A percentile compares a stretch with the other conserved stretches of the same genome.
Evolutionary conservation across 2,888 invertebrate species (phyloP).

Genomic region (Hetaerina titia): DNA sequence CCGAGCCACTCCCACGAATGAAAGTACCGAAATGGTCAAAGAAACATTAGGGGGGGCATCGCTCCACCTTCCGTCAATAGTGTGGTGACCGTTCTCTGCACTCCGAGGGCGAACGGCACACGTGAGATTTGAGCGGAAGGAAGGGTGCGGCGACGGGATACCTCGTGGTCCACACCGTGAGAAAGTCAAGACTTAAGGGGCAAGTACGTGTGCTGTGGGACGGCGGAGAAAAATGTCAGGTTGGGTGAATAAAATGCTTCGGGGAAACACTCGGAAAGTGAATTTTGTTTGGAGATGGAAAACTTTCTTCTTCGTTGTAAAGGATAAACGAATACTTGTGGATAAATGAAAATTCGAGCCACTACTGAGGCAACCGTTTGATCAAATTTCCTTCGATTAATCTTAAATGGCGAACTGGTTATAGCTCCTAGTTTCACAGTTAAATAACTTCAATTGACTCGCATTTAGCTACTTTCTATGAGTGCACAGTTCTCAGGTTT

Average conservation of each 20-base stretch:
- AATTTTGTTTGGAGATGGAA: slow-evolving; percentile 31
- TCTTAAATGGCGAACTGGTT: too few relatives aligned
- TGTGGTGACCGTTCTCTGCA: neutral
- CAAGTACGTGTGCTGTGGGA: neutral
- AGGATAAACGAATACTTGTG: neutral
- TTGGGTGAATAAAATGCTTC: neutral
- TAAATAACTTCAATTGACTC: too few relatives aligned
- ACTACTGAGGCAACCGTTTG: too few relatives aligned
- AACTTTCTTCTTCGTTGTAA: neutral
- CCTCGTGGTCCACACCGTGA: slow-evolving; percentile 9
- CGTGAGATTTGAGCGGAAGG: neutral
- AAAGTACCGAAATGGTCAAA: neutral
- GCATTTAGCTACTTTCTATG: too few relatives aligned
- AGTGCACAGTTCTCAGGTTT: too few relatives aligned
- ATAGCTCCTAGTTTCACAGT: too few relatives aligned
- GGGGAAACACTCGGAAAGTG: slow-evolving; percentile 14
- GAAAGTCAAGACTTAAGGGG: neutral
- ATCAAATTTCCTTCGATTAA: too few relatives aligned
- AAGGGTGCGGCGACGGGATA: neutral
- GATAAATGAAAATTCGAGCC: too few relatives aligned
- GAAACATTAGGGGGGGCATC: neutral
- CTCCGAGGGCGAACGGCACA: neutral
- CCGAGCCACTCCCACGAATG: neutral
- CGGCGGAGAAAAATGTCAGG: neutral
- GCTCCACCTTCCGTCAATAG: neutral